phyloP scores from a whole-genome alignment of 2,113 vertebrate genomes.

The Pleuronectes platessa region DNA sequence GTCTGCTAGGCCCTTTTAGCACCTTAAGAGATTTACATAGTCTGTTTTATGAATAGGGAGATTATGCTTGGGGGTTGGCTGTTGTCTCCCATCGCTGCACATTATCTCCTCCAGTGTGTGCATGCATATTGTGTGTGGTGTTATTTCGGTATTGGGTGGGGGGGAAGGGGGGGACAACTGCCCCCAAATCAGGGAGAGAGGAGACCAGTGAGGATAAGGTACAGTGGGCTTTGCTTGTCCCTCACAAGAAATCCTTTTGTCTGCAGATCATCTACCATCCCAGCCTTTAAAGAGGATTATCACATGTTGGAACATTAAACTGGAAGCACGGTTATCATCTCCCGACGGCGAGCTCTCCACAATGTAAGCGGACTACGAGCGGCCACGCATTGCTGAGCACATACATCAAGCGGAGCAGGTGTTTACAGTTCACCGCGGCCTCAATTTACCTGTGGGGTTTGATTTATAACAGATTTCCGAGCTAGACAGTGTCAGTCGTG shows the following conservation, averaged over 20 bases:
- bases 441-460: conserved; percentile 30
- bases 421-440: conserved; percentile 5
- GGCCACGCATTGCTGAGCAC: conserved; percentile 20
- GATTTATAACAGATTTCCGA: conserved; percentile 19
- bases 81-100: not conserved
- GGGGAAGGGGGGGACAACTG: conserved; percentile 4
- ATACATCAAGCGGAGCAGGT: conserved; percentile 4
- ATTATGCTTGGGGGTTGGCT: conserved; percentile 25
- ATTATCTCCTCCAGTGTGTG: conserved; percentile 1
- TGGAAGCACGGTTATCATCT: conserved; percentile 59
- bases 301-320: conserved; percentile 65
- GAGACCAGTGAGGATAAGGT: conserved; percentile 14
- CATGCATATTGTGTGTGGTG: conserved; percentile 7
- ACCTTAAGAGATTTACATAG: conserved; percentile 33
- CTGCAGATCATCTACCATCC: conserved; percentile 67
- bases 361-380: conserved; percentile 39
- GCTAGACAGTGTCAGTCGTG: conserved; percentile 13
- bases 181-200: not conserved
- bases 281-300: conserved; percentile 75
- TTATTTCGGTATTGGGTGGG: not conserved
- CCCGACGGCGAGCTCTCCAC: conserved; percentile 7
- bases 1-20: conserved; percentile 6
- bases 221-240: conserved; percentile 23
- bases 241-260: conserved; percentile 54
- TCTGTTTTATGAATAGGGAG: conserved; percentile 33